Conservation (phyloP, 2,888 invertebrate species). For the Hyposoter didymator region DNA sequence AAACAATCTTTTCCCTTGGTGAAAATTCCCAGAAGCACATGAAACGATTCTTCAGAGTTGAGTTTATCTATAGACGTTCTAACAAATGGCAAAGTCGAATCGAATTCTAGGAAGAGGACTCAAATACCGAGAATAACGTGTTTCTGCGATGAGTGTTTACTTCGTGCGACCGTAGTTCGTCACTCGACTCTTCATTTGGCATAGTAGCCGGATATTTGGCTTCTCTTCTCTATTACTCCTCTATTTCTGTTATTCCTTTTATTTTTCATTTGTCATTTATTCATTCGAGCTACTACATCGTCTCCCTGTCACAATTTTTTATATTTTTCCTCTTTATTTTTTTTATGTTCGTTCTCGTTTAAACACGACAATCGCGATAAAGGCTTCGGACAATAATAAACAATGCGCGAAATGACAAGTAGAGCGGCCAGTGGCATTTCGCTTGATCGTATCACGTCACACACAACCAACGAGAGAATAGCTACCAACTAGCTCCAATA, state of each 20-base stretch:
- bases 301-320: conserved; percentile 62
- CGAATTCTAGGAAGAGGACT: neutral
- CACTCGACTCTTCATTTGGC: conserved; percentile 31
- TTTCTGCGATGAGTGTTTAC: neutral
- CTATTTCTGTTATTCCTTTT: conserved; percentile 48
- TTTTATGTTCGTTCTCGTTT: conserved; percentile 58
- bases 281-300: conserved; percentile 48
- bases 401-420: conserved; percentile 83
- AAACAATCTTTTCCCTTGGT: neutral
- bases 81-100: too few relatives aligned
- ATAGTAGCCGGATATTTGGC: conserved; percentile 60
- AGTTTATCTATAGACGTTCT: too few relatives aligned
- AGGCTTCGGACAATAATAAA: conserved; percentile 82
- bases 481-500: conserved; percentile 42
- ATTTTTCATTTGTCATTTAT: conserved; percentile 43
- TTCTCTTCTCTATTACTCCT: conserved; percentile 33
- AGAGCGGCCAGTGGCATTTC: conserved; percentile 78
- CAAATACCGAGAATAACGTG: neutral
- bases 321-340: conserved; percentile 16
- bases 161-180: conserved; percentile 49
- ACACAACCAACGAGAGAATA: conserved; percentile 53
- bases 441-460: conserved; percentile 79
- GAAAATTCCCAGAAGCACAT: neutral
- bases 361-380: conserved; percentile 78
- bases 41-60: neutral